Evolutionary conservation across 2,113 vertebrate genomes (phyloP).

Genomic region (Prionailurus viverrinus): DNA sequence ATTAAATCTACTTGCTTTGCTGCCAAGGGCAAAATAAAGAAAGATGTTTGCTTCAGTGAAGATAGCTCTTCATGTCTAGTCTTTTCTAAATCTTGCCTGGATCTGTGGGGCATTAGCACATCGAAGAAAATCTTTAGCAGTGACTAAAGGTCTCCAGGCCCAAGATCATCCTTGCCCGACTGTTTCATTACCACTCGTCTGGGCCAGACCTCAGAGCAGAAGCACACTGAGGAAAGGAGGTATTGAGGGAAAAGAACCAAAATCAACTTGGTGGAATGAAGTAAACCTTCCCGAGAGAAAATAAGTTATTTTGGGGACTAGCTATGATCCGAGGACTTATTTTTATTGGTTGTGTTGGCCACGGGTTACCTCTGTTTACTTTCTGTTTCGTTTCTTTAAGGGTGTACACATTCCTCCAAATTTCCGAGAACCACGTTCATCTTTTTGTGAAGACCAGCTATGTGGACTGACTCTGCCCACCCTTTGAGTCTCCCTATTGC

Average conservation of each 20-base stretch:
- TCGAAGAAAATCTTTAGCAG: constrained; percentile 68
- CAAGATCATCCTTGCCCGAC: not conserved
- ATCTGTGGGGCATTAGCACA: constrained; percentile 67
- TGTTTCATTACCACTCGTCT: constrained; percentile 48
- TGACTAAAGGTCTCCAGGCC: constrained; percentile 51
- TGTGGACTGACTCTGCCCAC: not conserved
- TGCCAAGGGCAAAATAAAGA: constrained; percentile 74
- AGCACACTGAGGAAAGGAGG: constrained; percentile 46
- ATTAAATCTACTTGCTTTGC: constrained; percentile 71
- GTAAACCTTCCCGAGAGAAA: not conserved
- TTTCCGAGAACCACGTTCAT: not conserved
- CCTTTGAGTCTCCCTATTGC: not conserved
- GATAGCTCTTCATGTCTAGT: constrained; percentile 41
- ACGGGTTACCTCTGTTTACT: not conserved
- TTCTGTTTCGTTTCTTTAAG: not conserved
- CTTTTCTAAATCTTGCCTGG: constrained; percentile 64
- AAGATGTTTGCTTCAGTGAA: constrained; percentile 66
- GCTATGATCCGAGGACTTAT: not conserved
- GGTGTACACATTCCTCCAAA: not conserved
- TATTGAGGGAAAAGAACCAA: constrained; percentile 60
- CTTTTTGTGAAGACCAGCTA: not conserved
- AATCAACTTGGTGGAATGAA: constrained; percentile 36
- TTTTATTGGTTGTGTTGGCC: not conserved
- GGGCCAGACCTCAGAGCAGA: constrained; percentile 18
- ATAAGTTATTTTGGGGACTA: not conserved